phyloP scores from a whole-genome alignment of 2,113 vertebrate genomes.

The Dromaius novaehollandiae region DNA sequence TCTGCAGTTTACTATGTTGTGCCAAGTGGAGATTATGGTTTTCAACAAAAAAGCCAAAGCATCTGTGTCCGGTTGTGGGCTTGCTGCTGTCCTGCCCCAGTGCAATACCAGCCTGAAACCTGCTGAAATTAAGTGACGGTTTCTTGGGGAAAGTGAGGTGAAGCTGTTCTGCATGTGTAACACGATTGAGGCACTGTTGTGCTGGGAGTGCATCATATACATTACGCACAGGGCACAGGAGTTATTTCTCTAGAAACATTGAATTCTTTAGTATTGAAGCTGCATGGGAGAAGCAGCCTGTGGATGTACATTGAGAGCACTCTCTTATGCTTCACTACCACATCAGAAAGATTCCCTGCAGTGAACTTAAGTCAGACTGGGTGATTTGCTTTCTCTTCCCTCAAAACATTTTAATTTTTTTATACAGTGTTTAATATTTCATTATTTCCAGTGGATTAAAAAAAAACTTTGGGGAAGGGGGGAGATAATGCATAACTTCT shows the following conservation, averaged over 20 bases:
- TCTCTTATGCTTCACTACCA: not conserved
- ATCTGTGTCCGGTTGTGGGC: not conserved
- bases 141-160: not conserved
- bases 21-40: not conserved
- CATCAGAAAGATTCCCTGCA: not conserved
- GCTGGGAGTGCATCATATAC: not conserved
- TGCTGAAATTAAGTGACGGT: not conserved
- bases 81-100: not conserved
- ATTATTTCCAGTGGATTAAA: constrained; percentile 54
- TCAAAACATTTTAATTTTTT: constrained; percentile 45
- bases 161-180: not conserved
- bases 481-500: not conserved
- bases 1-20: not conserved
- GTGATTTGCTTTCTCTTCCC: not conserved
- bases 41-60: not conserved
- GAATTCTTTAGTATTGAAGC: not conserved
- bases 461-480: constrained; percentile 26
- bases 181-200: not conserved
- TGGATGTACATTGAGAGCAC: not conserved
- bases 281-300: not conserved
- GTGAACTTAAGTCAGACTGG: not conserved
- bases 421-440: constrained; percentile 58
- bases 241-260: not conserved
- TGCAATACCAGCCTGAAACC: not conserved
- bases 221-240: not conserved